These are phyloP conservation scores for Pharmacophagus antenor DNA, from an alignment of 2,888 invertebrate genomes.

Conservation along the genomic window DNA sequence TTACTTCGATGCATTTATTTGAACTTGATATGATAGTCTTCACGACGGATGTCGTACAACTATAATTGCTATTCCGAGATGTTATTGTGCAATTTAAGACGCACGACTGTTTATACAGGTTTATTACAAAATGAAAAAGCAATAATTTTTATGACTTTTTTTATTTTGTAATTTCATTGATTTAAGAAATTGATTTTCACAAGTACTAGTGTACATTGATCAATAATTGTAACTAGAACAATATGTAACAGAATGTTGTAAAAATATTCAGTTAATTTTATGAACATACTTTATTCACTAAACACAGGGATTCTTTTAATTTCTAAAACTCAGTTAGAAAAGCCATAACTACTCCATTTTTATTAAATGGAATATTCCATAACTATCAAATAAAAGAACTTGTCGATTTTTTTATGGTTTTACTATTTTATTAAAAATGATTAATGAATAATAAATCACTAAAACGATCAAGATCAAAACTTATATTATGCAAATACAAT, in stretches of 20 bases:
- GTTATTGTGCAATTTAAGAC: constrained; percentile 21
- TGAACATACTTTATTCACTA: no score
- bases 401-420: no score
- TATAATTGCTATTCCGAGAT: constrained; percentile 16
- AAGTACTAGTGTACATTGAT: background rate
- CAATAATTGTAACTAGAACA: no score
- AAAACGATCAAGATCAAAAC: background rate
- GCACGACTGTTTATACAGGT: constrained; percentile 16
- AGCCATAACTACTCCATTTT: no score
- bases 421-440: background rate
- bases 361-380: no score
- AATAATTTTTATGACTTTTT: background rate
- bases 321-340: no score
- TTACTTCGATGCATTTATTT: constrained; percentile 33
- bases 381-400: no score
- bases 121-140: constrained; percentile 23
- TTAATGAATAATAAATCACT: background rate
- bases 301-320: no score
- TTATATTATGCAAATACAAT: background rate
- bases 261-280: no score
- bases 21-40: constrained; percentile 28
- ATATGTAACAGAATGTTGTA: no score
- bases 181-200: no score
- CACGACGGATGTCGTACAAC: constrained; percentile 24
- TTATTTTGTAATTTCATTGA: background rate